Evolutionary conservation across 2,797 vertebrate genomes (phyloP), one percentile per base, ranked within the genome.

Genomic region (Periophthalmus magnuspinnatus): DNA sequence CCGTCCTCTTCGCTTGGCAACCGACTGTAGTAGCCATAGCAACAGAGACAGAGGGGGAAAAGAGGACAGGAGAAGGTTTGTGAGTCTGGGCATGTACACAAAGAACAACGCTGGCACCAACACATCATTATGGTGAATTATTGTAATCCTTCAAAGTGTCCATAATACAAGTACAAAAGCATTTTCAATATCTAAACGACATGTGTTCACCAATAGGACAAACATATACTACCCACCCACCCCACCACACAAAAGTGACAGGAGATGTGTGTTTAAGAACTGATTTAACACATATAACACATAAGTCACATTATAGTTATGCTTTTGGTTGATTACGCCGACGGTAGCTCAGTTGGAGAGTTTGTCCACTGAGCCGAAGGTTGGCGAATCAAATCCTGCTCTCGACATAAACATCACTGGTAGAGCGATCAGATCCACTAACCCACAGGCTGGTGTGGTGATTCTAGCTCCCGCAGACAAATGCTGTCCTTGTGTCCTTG

Each of bases 21-120:
- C 92, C 82, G 94, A 89, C 97, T 97, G 94, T 68, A 91, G 95
- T 95, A 94, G 94, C 95, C 97, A 98, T 95, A 93, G 96, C 94
- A 97, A 98, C 96, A 96, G 91, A 81, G 72, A 73, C 56, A 80
- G 73, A 47, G 64, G 54, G 54, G 63, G 65, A 58, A 64, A 78
- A 17, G 66, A 71, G 54, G 68, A 10, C 66, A 70, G 21, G 62
- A 47, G 70, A 77, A 54, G 59, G 57, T 24, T 75, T 66, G 75
- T 78, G 45, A 86, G 78, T 78, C 61, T 86, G 63, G 59, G 67
- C 13, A 21, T 68, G 71, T 69, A 55, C 72, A 81, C 69, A 78
- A 71, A 65, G 47, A 47, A 65, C 17, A 65, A 65, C 61, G 77
- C 38, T 45, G 58, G 70, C 67, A 71, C 65, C 5, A 60, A 19